These are phyloP conservation scores for Channa maculata DNA, from an alignment of 2,113 vertebrate species.

Conservation along the genomic window DNA sequence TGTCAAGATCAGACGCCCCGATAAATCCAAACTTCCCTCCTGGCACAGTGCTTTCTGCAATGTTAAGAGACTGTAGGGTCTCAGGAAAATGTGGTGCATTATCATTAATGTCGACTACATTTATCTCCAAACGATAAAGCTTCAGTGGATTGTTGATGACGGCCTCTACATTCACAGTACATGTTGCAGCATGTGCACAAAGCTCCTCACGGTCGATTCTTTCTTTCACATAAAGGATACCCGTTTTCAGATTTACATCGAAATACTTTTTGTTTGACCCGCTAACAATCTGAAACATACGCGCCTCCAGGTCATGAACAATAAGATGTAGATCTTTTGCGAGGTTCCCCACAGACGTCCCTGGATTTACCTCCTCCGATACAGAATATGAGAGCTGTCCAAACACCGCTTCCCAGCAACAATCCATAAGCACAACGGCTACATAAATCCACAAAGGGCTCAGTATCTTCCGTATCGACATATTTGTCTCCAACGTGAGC, in stretches of 20 bases:
- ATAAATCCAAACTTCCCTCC: slow-evolving; percentile 67
- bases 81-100: slow-evolving; percentile 71
- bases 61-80: slow-evolving; percentile 46
- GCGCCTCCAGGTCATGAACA: slow-evolving; percentile 50
- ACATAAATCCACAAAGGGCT: slow-evolving; percentile 40
- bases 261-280: slow-evolving; percentile 67
- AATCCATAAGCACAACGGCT: slow-evolving; percentile 47
- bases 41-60: slow-evolving; percentile 60
- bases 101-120: slow-evolving; percentile 75
- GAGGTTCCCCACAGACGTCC: slow-evolving; percentile 70
- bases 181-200: slow-evolving; percentile 51
- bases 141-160: slow-evolving; percentile 67
- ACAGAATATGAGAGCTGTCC: slow-evolving; percentile 73
- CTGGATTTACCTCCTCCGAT: slow-evolving; percentile 70
- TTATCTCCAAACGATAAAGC: slow-evolving; percentile 68
- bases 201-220: slow-evolving; percentile 70
- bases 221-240: slow-evolving; percentile 58
- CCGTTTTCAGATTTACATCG: slow-evolving; percentile 67
- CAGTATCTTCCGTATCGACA: slow-evolving; percentile 20
- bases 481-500: slow-evolving; percentile 13
- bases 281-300: slow-evolving; percentile 59
- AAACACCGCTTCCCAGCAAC: slow-evolving; percentile 39
- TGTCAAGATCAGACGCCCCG: slow-evolving; percentile 59
- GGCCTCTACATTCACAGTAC: slow-evolving; percentile 64
- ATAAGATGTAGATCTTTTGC: slow-evolving; percentile 69